These are phyloP conservation scores for Ictidomys tridecemlineatus DNA, from an alignment of 2,113 vertebrate species.

Conservation along the genomic window DNA sequence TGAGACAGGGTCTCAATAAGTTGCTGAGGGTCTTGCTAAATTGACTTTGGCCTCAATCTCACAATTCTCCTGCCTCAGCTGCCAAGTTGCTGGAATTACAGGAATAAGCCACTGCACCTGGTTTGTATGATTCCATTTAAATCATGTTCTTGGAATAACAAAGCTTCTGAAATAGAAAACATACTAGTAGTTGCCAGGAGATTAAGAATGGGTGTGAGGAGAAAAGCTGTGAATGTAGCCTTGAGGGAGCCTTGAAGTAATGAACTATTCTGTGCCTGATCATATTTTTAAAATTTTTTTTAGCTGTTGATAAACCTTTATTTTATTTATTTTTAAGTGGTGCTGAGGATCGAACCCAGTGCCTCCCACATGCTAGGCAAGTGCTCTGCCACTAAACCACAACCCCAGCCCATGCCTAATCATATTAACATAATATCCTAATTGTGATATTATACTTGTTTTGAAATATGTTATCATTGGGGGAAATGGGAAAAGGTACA, in stretches of 20 bases:
- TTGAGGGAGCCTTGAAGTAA: background rate
- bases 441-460: conserved; percentile 22
- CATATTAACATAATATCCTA: background rate
- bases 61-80: no score
- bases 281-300: background rate
- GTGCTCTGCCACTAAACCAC: no score
- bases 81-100: no score
- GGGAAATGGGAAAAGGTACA: background rate
- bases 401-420: background rate
- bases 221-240: background rate
- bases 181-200: conserved; percentile 10
- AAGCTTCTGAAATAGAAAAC: conserved; percentile 25
- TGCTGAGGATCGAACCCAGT: no score
- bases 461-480: background rate
- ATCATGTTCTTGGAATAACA: conserved; percentile 38
- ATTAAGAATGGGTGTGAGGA: background rate
- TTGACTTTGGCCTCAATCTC: no score
- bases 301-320: no score
- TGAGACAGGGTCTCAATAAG: no score
- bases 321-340: no score
- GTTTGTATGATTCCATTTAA: background rate
- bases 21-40: no score
- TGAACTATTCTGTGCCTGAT: background rate
- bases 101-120: no score
- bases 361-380: no score